These are phyloP conservation scores for Premnoplex brunnescens DNA, from an alignment of 2,797 vertebrate species.

Conservation along the genomic window DNA sequence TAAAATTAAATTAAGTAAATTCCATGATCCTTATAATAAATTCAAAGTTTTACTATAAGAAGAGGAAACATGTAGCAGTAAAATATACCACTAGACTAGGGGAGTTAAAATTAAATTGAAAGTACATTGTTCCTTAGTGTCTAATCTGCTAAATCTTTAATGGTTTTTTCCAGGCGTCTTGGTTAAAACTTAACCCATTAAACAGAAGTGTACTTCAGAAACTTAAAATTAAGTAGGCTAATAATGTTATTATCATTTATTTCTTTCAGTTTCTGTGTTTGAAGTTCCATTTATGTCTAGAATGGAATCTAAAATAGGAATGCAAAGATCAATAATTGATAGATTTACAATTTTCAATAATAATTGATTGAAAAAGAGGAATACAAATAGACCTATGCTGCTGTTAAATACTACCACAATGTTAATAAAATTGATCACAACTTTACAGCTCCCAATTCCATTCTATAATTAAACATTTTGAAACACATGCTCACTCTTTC, in stretches of 20 bases:
- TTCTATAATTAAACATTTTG: not conserved
- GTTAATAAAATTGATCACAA: not conserved
- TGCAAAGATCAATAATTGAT: not conserved
- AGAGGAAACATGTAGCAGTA: not conserved
- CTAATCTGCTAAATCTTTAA: constrained; percentile 36
- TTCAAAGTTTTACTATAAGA: not conserved
- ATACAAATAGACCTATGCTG: not conserved
- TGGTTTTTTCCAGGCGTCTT: not conserved
- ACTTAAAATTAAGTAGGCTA: not conserved
- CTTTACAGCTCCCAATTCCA: not conserved
- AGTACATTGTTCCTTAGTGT: constrained; percentile 3
- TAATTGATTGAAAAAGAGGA: not conserved
- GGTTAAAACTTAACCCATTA: constrained; percentile 20
- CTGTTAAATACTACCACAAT: not conserved
- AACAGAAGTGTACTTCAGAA: not conserved
- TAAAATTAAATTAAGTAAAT: constrained; percentile 10
- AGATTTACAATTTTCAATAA: not conserved
- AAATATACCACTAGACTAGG: not conserved
- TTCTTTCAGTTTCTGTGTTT: not conserved
- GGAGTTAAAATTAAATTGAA: constrained; percentile 25
- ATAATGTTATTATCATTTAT: not conserved
- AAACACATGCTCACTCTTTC: not conserved
- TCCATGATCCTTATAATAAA: constrained; percentile 17
- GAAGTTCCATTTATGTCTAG: not conserved
- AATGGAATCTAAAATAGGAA: not conserved